A percentile compares a stretch with the other conserved stretches of the same genome.
phyloP scores from a whole-genome alignment of 1,140 invertebrate genomes.

The Drosophila seguyi region DNA sequence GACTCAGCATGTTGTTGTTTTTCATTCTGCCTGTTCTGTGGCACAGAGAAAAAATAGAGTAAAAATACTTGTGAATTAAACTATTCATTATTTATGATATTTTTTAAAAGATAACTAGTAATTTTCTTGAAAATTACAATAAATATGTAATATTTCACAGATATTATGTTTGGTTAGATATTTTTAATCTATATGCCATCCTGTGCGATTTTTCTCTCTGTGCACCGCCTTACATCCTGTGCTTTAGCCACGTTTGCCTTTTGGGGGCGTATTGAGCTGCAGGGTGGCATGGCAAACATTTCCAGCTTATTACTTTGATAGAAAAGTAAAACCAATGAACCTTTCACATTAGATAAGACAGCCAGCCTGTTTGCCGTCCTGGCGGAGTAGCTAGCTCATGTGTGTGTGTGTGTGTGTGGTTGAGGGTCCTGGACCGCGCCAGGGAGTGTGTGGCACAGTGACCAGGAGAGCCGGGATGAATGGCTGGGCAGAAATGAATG shows the following conservation, averaged over 20 bases:
- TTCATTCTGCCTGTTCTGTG: conserved; percentile 6
- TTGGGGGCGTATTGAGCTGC: conserved; percentile 33
- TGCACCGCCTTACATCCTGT: conserved; percentile 13
- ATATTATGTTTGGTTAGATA: too few species aligned
- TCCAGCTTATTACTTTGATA: conserved; percentile 84
- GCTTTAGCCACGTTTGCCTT: conserved; percentile 61
- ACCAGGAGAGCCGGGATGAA: conserved; percentile 61
- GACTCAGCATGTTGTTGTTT: conserved; percentile 29
- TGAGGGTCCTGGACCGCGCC: conserved; percentile 6
- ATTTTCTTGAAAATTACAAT: too few species aligned
- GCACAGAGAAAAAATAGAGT: conserved; percentile 3
- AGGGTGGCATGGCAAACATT: conserved; percentile 60
- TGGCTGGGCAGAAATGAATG: conserved; percentile 68
- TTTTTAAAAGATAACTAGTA: too few species aligned
- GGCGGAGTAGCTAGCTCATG: conserved; percentile 27
- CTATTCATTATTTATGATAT: not conserved
- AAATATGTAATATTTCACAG: too few species aligned
- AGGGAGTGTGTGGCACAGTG: conserved; percentile 41
- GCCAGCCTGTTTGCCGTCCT: conserved; percentile 61
- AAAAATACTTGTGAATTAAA: too few species aligned
- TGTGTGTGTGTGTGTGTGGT: conserved; percentile 12
- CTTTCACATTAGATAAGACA: conserved; percentile 82
- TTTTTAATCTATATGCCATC: too few species aligned
- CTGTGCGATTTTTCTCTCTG: too few species aligned
- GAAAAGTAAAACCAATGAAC: conserved; percentile 84